Percentiles rank a stretch among this genome's conserved stretches.
These are phyloP conservation scores for Ypsolopha scabrella DNA, from an alignment of 2,888 invertebrate genomes.

Conservation along the genomic window DNA sequence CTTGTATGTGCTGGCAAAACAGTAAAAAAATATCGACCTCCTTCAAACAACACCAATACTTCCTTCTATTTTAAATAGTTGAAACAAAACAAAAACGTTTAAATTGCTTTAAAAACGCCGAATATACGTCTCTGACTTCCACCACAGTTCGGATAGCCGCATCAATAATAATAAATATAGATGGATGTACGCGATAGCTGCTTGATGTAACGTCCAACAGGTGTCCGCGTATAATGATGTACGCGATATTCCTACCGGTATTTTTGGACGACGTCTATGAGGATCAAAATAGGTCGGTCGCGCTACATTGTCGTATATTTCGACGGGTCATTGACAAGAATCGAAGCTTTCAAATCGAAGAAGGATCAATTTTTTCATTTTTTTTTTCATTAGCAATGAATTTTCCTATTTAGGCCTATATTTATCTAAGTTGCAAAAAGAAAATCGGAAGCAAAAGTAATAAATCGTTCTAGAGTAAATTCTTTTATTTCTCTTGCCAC, in stretches of 20 bases:
- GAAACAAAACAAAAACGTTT: background rate
- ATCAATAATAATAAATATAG: slow-evolving; percentile 8
- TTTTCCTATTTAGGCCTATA: background rate
- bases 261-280: slow-evolving; percentile 2
- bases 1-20: too few species aligned
- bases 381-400: background rate
- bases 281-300: slow-evolving; percentile 7
- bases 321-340: background rate
- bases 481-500: background rate
- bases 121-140: background rate
- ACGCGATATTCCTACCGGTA: slow-evolving; percentile 4
- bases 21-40: too few species aligned
- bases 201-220: slow-evolving; percentile 12
- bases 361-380: background rate
- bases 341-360: background rate
- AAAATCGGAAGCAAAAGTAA: background rate
- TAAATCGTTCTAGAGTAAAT: background rate
- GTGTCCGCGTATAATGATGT: slow-evolving; percentile 12
- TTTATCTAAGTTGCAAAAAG: background rate
- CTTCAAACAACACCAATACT: too few species aligned
- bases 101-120: background rate
- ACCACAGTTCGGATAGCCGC: background rate
- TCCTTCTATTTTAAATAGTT: background rate
- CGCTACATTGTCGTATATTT: slow-evolving; percentile 3
- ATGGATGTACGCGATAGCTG: slow-evolving; percentile 5